Evolutionary conservation across 2,888 invertebrate species (phyloP).

Genomic region (Strigamia maritima): DNA sequence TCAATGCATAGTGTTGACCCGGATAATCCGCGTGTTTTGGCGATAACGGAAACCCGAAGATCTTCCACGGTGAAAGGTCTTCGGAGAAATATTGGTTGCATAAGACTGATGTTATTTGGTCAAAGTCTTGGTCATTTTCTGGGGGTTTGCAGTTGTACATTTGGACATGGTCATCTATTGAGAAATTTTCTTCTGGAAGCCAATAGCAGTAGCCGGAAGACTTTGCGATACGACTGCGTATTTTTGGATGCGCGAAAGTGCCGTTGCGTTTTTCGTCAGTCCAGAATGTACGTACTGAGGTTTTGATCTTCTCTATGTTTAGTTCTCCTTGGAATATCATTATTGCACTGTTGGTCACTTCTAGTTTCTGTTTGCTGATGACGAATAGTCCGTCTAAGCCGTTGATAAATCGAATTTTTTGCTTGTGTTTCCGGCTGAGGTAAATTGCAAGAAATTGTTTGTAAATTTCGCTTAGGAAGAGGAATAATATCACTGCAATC

Average conservation of each 20-base stretch:
- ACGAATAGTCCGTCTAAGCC: no score
- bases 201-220: neutral
- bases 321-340: no score
- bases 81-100: neutral
- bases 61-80: neutral
- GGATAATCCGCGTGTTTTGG: neutral
- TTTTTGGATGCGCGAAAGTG: neutral
- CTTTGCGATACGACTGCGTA: neutral
- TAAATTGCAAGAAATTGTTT: no score
- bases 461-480: no score
- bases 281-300: no score
- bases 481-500: no score
- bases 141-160: neutral
- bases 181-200: neutral
- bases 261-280: neutral
- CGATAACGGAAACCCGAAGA: neutral
- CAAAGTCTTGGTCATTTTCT: neutral
- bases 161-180: neutral
- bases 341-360: no score
- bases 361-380: no score
- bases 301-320: no score
- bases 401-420: no score
- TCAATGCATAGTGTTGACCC: neutral
- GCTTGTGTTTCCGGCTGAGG: no score
- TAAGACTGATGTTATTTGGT: neutral